Evolutionary conservation across 1,140 invertebrate species (phyloP).

Genomic region (Atopsyche davidsoni): DNA sequence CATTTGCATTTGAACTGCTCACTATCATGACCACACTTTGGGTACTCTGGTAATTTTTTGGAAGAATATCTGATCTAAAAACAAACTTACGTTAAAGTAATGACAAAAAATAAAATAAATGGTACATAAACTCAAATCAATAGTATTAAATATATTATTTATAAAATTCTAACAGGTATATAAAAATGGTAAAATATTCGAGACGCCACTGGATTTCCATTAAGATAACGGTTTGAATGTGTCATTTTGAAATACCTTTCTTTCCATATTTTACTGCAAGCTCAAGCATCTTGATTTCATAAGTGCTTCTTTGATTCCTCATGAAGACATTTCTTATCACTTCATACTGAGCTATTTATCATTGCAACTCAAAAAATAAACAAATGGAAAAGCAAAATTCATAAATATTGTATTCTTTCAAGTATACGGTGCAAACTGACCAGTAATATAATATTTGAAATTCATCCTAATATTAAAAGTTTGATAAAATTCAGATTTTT

Average conservation of each 20-base stretch:
- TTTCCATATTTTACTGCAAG: neutral
- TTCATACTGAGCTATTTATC: neutral
- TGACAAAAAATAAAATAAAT: no score
- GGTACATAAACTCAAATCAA: no score
- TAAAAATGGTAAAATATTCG: neutral
- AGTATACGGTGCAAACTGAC: no score
- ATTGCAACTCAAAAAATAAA: neutral
- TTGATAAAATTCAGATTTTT: no score
- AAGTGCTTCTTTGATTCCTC: constrained; percentile 1
- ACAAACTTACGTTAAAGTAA: no score
- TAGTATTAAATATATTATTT: no score
- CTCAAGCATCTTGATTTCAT: neutral
- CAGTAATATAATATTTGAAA: no score
- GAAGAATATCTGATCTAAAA: constrained; percentile 1
- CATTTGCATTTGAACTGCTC: neutral
- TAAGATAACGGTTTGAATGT: neutral
- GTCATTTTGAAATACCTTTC: neutral
- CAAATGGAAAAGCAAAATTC: neutral
- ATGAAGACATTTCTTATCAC: neutral
- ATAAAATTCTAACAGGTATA: no score
- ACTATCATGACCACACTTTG: neutral
- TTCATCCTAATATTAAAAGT: no score
- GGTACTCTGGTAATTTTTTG: neutral
- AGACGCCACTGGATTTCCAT: neutral
- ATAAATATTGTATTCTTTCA: no score